Conservation (phyloP, 92 coral and sea anemone species). For the Siderastrea siderea region DNA sequence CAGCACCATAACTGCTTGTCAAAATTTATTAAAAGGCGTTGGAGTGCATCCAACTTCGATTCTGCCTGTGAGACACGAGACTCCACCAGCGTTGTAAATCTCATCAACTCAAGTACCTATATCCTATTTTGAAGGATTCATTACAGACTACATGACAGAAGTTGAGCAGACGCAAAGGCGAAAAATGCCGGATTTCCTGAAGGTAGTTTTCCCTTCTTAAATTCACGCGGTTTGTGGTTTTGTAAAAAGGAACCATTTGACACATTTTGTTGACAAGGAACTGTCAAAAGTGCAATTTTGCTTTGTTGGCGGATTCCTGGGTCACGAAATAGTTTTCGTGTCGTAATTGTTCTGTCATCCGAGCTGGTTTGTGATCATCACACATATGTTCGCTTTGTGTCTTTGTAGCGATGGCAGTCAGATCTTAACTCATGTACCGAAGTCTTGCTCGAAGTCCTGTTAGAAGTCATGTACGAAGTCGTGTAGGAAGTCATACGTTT, state of each 20-base stretch:
- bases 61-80: neutral
- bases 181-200: constrained; percentile 34
- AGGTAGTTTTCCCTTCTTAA: constrained; percentile 6
- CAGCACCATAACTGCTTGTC: neutral
- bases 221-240: constrained; percentile 12
- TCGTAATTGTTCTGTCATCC: no score
- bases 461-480: no score
- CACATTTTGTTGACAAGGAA: neutral
- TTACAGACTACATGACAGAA: neutral
- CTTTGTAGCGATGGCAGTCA: no score
- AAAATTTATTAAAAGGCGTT: neutral
- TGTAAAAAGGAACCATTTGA: neutral
- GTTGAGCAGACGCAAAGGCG: constrained; percentile 28
- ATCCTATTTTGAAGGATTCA: neutral
- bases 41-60: neutral
- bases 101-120: neutral
- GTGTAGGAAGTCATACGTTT: no score
- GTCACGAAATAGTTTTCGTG: neutral
- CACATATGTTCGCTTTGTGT: no score
- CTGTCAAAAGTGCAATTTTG: neutral
- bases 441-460: no score
- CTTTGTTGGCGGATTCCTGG: constrained; percentile 1
- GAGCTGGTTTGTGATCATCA: neutral
- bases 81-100: neutral
- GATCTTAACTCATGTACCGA: no score